These are phyloP conservation scores for Drosophila birchii DNA, from an alignment of 2,888 invertebrate genomes.

Conservation along the genomic window DNA sequence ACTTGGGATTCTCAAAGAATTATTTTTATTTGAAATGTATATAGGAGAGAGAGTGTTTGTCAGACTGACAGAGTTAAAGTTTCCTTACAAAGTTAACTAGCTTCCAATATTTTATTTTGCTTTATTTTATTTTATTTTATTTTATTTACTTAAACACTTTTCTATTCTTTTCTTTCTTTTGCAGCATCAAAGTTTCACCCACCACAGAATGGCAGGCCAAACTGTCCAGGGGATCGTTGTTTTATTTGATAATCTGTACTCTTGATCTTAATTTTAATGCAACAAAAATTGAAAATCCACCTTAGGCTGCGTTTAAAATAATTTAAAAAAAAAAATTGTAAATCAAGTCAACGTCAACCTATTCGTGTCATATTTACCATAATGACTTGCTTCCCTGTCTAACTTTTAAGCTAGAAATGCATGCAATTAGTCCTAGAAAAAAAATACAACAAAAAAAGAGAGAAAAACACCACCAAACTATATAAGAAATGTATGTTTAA, in stretches of 20 bases:
- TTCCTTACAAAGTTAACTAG: not conserved
- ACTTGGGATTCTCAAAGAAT: not conserved
- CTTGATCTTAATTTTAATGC: slow-evolving; percentile 18
- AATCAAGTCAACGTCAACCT: slow-evolving; percentile 28
- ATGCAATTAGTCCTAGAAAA: slow-evolving; percentile 61
- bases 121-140: too few relatives aligned
- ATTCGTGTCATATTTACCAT: slow-evolving; percentile 54
- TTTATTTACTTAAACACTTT: too few relatives aligned
- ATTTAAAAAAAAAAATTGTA: not conserved
- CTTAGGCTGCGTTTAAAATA: slow-evolving; percentile 17
- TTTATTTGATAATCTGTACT: slow-evolving; percentile 52
- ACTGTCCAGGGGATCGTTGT: slow-evolving; percentile 70
- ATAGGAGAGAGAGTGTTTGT: not conserved
- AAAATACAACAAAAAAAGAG: slow-evolving; percentile 16
- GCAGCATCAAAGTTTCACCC: slow-evolving; percentile 69
- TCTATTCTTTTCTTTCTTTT: slow-evolving; percentile 27
- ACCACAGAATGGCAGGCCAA: slow-evolving; percentile 81
- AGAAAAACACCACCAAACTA: slow-evolving; percentile 1
- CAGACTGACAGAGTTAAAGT: not conserved
- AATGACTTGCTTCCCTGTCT: slow-evolving; percentile 21
- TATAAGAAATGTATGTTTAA: slow-evolving; percentile 42
- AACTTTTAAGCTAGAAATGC: slow-evolving; percentile 48
- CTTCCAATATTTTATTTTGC: not conserved
- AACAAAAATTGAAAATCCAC: slow-evolving; percentile 1
- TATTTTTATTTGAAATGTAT: not conserved